These are phyloP conservation scores for Mustelus asterias DNA, from an alignment of 2,113 vertebrate genomes.

Conservation along the genomic window DNA sequence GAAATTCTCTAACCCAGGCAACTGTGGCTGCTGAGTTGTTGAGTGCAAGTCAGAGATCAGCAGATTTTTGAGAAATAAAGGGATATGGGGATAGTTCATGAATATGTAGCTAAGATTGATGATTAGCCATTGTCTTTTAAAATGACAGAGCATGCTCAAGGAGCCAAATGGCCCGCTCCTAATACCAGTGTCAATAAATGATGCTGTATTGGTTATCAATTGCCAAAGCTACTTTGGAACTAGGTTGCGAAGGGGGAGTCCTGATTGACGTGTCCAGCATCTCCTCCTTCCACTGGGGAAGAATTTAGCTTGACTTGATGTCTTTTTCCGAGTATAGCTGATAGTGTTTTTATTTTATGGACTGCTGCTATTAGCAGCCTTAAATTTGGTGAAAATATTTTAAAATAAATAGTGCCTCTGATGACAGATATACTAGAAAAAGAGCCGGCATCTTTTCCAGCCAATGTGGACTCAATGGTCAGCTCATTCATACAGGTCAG, in stretches of 20 bases:
- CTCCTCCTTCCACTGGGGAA: not conserved
- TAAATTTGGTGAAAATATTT: not conserved
- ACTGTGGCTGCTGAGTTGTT: not conserved
- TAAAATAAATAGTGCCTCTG: not conserved
- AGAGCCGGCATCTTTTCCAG: not conserved
- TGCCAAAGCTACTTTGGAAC: not conserved
- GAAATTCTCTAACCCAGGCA: not conserved
- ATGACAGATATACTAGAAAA: not conserved
- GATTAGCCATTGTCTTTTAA: not conserved
- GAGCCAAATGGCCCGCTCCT: not conserved
- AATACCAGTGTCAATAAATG: not conserved
- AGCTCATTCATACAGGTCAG: slow-evolving; percentile 8
- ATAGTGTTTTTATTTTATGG: not conserved
- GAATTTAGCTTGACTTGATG: not conserved
- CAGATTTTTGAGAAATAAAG: not conserved
- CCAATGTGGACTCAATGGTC: not conserved
- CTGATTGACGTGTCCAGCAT: not conserved
- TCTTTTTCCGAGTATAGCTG: not conserved
- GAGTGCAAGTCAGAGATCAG: not conserved
- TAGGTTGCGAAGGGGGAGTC: not conserved
- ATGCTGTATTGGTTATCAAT: not conserved
- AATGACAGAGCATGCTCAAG: not conserved
- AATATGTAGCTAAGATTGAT: not conserved
- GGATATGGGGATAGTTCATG: too few species aligned
- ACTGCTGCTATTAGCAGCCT: not conserved